Base-by-base conservation (phyloP, 2,888 invertebrate species). In the Notodonta ziczac region DNA sequence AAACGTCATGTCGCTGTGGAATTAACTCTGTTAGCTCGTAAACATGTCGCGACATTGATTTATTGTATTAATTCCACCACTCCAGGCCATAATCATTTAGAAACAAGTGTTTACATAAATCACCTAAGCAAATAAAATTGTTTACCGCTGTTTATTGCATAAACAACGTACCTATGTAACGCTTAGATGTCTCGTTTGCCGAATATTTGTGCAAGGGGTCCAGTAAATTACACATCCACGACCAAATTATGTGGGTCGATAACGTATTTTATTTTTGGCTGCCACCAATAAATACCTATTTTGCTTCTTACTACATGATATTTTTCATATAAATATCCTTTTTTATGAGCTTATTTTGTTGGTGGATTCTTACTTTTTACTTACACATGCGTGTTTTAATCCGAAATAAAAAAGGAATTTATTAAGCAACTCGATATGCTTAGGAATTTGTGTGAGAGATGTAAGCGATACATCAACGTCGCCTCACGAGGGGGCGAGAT, bases 21-120 rank as follows among this genome's bases (percentile, higher is more conserved):
- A 91, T 91, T 91, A 91, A 93, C 91, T 91, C 90, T 90, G 91
- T 91, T 91, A 91, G 90, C 91, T 90, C 91, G 91, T 92, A 92
- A 91, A 93, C 91, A 92, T 90, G 88, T 86, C 87, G 84, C 85
- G 90, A 89, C 91, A 87, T 88, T 91, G 90, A 92, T 92, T 91
- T 89, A 91, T 91, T 77, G 82, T 82, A 87, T 91, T 92, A 91
- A 91, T 91, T 89, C 87, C 87, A 74, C 82, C 82, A 86, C 84
- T 82, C 83, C 80, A 72, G 71, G 76, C 86, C 79, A 84, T 87
- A 84, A 88, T 86, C 83, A 83, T 89, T 86, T 82, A 80, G 83
- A 86, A 89, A 86, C 84, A 85, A 86, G 81, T 83, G 79, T 83
- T 85, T 80, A 81, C 82, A 81, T 84, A 81, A 84, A 82, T 83